phyloP scores from a whole-genome alignment of 2,113 vertebrate species.

The Corythoichthys intestinalis region DNA sequence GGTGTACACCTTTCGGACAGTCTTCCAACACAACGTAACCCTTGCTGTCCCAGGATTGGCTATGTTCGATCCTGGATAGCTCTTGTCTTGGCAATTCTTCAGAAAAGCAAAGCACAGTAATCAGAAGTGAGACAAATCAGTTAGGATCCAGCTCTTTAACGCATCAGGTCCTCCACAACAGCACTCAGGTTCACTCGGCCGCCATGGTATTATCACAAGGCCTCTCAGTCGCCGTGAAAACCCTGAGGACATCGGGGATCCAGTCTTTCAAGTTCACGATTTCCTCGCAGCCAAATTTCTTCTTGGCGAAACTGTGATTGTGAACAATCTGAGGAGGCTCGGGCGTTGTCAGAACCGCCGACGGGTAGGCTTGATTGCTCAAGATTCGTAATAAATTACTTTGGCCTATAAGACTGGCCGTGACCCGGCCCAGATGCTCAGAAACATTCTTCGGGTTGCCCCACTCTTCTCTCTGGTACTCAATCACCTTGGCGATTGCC shows the following conservation, averaged over 20 bases:
- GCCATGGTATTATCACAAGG: neutral
- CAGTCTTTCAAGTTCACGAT: conserved; percentile 17
- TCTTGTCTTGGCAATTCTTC: neutral
- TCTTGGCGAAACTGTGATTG: rapidly evolving
- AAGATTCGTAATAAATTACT: neutral
- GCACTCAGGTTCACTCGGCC: neutral
- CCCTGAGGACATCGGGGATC: neutral
- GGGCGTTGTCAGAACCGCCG: rapidly evolving
- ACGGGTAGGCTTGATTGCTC: rapidly evolving
- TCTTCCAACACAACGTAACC: neutral
- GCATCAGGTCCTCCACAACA: neutral
- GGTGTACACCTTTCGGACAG: neutral
- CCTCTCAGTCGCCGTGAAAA: conserved; percentile 21
- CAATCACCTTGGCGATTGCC: conserved; percentile 10
- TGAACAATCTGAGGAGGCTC: neutral
- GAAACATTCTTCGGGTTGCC: rapidly evolving
- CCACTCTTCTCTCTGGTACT: rapidly evolving
- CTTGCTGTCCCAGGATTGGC: neutral
- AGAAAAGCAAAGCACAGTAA: neutral
- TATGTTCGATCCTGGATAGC: neutral
- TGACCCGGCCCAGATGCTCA: rapidly evolving
- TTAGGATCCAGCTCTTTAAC: neutral
- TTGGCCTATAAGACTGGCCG: rapidly evolving
- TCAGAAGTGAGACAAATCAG: neutral
- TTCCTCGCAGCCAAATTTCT: conserved; percentile 27